A percentile compares a stretch with the other conserved stretches of the same genome.
Conservation (phyloP, 2,113 vertebrate species). For the Pelobates fuscus region DNA sequence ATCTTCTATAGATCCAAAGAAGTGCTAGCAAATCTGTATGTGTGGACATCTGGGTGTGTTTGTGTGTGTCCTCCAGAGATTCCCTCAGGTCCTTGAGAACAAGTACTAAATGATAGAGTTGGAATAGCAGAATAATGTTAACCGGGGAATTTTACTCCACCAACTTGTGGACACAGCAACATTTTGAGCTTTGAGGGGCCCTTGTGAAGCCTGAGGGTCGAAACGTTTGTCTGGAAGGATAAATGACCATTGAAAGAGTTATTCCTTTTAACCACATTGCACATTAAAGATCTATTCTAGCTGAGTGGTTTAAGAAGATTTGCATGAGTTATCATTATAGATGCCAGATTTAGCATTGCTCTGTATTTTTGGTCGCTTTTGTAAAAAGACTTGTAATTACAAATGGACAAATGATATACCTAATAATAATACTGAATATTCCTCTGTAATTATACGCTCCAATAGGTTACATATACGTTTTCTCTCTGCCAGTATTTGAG, state of each 20-base stretch:
- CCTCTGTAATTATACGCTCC: constrained; percentile 28
- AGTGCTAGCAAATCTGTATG: too few relatives aligned
- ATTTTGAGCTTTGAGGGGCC: too few relatives aligned
- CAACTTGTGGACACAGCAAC: too few relatives aligned
- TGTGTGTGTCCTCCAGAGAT: too few relatives aligned
- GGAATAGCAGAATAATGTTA: too few relatives aligned
- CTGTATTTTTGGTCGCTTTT: neutral
- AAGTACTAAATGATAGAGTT: too few relatives aligned
- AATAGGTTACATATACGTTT: neutral
- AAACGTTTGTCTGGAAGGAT: too few relatives aligned
- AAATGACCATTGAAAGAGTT: neutral
- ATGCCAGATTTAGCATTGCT: constrained; percentile 12
- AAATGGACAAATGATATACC: constrained; percentile 2
- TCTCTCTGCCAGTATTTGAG: constrained; percentile 3
- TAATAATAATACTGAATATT: constrained; percentile 20
- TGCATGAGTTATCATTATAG: neutral
- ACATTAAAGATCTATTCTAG: constrained; percentile 37
- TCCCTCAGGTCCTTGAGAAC: too few relatives aligned
- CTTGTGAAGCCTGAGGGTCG: too few relatives aligned
- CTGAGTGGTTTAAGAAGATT: neutral
- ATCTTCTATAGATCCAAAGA: too few relatives aligned
- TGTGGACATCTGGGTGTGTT: too few relatives aligned
- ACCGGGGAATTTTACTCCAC: too few relatives aligned
- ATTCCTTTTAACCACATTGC: neutral
- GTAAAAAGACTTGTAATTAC: constrained; percentile 27